Percentiles rank a stretch among this genome's conserved stretches.
Evolutionary conservation across 2,888 invertebrate species (phyloP).

Genomic region (Cinara cedri): DNA sequence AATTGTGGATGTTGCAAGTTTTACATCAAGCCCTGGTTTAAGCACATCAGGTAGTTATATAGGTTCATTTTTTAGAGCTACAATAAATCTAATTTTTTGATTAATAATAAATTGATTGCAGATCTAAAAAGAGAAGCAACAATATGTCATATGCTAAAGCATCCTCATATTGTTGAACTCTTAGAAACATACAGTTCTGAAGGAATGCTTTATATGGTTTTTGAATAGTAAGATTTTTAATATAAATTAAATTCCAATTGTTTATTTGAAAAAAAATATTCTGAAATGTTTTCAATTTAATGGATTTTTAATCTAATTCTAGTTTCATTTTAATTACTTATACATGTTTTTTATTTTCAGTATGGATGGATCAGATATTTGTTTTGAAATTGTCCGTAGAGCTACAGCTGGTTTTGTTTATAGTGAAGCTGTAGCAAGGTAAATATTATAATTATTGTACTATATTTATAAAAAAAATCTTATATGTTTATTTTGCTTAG

Average conservation of each 20-base stretch:
- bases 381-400: slow-evolving; percentile 95
- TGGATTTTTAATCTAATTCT: neutral
- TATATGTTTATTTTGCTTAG: slow-evolving; percentile 66
- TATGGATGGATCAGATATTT: slow-evolving; percentile 98
- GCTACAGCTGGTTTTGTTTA: slow-evolving; percentile 97
- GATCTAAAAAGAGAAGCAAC: slow-evolving; percentile 98
- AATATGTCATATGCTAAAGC: slow-evolving; percentile 98
- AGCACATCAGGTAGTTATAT: slow-evolving; percentile 84
- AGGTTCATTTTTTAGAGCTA: slow-evolving; percentile 53
- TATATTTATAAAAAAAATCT: slow-evolving; percentile 21
- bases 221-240: slow-evolving; percentile 90
- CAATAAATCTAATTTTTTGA: slow-evolving; percentile 4
- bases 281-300: too few relatives aligned
- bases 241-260: neutral
- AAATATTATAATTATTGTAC: slow-evolving; percentile 59
- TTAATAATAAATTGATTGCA: slow-evolving; percentile 64
- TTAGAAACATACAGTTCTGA: slow-evolving; percentile 98
- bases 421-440: slow-evolving; percentile 99
- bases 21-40: slow-evolving; percentile 94
- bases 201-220: slow-evolving; percentile 99
- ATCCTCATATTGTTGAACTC: slow-evolving; percentile 97
- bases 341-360: slow-evolving; percentile 68
- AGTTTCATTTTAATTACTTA: neutral
- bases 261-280: neutral
- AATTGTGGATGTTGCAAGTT: slow-evolving; percentile 96